phyloP scores from a whole-genome alignment of 2,113 vertebrate species.

The Syngnathus floridae region DNA sequence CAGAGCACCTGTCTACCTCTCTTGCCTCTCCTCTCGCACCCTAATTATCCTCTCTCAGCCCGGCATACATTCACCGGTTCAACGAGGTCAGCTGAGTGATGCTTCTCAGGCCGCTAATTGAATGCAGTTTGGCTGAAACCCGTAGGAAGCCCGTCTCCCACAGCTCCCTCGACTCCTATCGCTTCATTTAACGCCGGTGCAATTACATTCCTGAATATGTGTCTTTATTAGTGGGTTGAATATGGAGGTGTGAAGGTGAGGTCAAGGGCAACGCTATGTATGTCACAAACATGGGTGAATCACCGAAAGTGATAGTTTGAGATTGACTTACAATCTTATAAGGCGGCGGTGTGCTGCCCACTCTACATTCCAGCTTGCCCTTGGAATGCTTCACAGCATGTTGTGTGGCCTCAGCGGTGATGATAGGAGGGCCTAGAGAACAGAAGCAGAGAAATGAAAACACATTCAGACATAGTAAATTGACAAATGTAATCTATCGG shows the following conservation, averaged over 20 bases:
- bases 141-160: conserved; percentile 23
- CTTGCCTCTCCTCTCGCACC: conserved; percentile 53
- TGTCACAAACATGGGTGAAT: conserved; percentile 17
- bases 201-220: conserved; percentile 39
- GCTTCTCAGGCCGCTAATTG: conserved; percentile 56
- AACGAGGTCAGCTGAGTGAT: conserved; percentile 53
- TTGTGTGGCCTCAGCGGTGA: conserved; percentile 74
- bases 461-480: background rate
- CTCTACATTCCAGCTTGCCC: conserved; percentile 81
- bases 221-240: conserved; percentile 22
- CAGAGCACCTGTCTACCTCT: conserved; percentile 58
- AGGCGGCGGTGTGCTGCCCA: conserved; percentile 79
- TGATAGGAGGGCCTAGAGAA: conserved; percentile 78
- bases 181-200: conserved; percentile 23
- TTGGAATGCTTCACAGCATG: conserved; percentile 80
- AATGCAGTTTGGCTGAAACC: conserved; percentile 37
- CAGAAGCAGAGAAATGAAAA: background rate
- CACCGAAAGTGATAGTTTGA: conserved; percentile 19
- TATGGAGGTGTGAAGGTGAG: conserved; percentile 46
- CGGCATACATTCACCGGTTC: conserved; percentile 48
- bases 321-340: conserved; percentile 81
- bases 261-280: conserved; percentile 41
- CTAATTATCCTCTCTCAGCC: conserved; percentile 65
- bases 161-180: conserved; percentile 28
- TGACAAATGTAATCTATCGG: background rate